Base-by-base conservation (phyloP, 2,888 invertebrate genomes). In the Lepetodrilus schrolli region DNA sequence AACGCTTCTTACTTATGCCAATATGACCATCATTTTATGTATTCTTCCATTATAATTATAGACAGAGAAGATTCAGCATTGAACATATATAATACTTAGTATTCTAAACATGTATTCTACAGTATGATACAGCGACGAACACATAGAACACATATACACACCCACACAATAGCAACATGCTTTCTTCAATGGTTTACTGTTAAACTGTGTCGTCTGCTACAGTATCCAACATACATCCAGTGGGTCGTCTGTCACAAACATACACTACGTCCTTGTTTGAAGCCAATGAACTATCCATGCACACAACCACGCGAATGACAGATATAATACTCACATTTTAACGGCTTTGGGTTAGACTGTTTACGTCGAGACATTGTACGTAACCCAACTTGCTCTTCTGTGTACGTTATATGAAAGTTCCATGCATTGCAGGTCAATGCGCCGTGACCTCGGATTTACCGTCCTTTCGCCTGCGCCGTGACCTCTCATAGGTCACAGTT, bases 321-420 rank as follows among this genome's bases (percentile, higher is more conserved):
- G 65, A 70, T 37, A 4, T 17, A 20, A 17, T 85, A 94, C 95
- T 94, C 92, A 96, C 96, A 95, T 96, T 96, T 96, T 90, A 96
- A 93, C 91, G 96, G 96, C 92, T 96, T 96, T 87, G 96, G 96
- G 93, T 96, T 96, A 93, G 96, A 95, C 93, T 96, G 96, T 93
- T 96, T 96, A 92, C 96, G 94, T 92, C 96, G 95, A 91, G 96
- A 96, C 96, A 96, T 96, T 30, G 34, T 37, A 48, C 17, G 47
- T 48, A 17, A 66, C 48, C 48, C 37, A 8, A 23, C 47, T 36
- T 30, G 20, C 34, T 17, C 38, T 21, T 75, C 58, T 48, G 21
- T 58, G 66, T 47, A 65, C 69, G 66, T 36, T 72, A 51, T 75
- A 70, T 68, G 51, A 75, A 72, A 69, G 38, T 47, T 47, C 66